These are phyloP conservation scores for Micromesistius poutassou DNA, from an alignment of 2,797 vertebrate species.

Conservation along the genomic window DNA sequence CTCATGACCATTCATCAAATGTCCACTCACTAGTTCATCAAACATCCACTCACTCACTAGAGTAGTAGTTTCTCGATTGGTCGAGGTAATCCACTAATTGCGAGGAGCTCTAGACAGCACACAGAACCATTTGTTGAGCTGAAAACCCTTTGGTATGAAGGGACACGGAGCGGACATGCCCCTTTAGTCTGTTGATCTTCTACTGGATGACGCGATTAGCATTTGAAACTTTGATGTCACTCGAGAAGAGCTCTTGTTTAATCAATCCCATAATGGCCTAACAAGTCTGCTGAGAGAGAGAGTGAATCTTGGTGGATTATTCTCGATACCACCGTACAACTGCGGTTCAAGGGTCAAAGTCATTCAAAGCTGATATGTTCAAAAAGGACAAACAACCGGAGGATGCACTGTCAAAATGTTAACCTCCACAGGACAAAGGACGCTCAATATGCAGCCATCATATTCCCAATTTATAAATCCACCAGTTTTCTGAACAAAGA, in stretches of 20 bases:
- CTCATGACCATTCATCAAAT: not conserved
- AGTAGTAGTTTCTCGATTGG: not conserved
- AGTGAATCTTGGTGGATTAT: conserved; percentile 9
- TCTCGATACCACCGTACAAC: conserved; percentile 7
- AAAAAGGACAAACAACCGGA: not conserved
- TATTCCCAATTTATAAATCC: not conserved
- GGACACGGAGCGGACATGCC: conserved; percentile 9
- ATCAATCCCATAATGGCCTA: conserved; percentile 8
- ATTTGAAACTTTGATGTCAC: not conserved
- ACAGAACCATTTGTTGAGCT: not conserved
- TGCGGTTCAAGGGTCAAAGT: conserved; percentile 10
- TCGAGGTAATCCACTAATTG: not conserved
- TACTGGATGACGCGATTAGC: not conserved
- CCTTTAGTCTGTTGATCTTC: not conserved
- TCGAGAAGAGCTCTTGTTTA: conserved; percentile 2
- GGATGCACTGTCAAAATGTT: not conserved
- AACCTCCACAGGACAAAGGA: not conserved
- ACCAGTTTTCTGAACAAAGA: not conserved
- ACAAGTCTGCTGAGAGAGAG: conserved; percentile 8
- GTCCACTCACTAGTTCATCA: not conserved
- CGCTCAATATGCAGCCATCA: not conserved
- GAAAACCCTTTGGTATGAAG: conserved; percentile 4
- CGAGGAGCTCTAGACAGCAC: not conserved
- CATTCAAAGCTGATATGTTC: not conserved
- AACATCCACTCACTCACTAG: not conserved